phyloP scores from a whole-genome alignment of 2,797 vertebrate species.

The Falco berigora region DNA sequence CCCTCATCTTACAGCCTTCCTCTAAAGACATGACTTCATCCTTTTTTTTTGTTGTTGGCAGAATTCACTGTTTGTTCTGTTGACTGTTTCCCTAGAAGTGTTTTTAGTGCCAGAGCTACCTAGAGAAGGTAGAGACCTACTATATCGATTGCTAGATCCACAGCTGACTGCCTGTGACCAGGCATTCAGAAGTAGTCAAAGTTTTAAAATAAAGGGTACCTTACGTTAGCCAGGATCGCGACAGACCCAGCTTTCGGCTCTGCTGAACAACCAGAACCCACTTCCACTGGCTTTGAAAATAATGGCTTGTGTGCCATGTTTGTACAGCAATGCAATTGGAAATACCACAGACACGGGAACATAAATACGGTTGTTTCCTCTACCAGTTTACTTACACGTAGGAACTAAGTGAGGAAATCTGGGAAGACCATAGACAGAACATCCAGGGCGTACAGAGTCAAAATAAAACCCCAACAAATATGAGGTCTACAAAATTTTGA shows the following conservation, averaged over 20 bases:
- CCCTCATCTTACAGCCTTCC: conserved; percentile 27
- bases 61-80: background rate
- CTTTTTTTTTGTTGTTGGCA: background rate
- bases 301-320: background rate
- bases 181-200: background rate
- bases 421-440: background rate
- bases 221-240: rapidly evolving
- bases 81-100: background rate
- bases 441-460: background rate
- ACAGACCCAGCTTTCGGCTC: background rate
- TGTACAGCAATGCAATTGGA: background rate
- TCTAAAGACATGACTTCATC: conserved; percentile 33
- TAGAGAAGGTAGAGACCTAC: background rate
- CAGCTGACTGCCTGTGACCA: background rate
- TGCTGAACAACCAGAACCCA: background rate
- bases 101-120: background rate
- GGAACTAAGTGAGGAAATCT: background rate
- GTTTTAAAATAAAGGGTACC: background rate
- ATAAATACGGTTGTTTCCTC: background rate
- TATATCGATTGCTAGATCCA: background rate
- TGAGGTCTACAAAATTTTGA: background rate
- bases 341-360: background rate
- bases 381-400: background rate
- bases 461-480: background rate
- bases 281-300: background rate